Percentiles rank a stretch among this genome's conserved stretches.
phyloP scores from a whole-genome alignment of 2,113 vertebrate species.

The Aegotheles bennettii region DNA sequence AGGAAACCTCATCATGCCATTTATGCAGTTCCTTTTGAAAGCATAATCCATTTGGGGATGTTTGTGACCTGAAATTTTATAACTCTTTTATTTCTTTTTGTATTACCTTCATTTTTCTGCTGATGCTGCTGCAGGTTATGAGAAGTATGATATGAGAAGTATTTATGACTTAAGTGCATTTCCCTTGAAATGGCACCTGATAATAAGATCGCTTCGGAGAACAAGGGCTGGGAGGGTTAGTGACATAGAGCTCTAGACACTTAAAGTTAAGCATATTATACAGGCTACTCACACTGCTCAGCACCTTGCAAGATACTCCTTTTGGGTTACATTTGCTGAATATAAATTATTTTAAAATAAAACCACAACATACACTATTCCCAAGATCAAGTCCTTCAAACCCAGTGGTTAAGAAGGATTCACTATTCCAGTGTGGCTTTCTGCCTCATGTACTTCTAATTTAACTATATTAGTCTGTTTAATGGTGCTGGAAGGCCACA shows the following conservation, averaged over 20 bases:
- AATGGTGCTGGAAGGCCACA: slow-evolving; percentile 16
- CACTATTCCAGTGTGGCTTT: neutral
- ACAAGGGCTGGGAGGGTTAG: neutral
- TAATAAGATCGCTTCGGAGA: neutral
- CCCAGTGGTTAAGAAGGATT: neutral
- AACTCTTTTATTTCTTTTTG: neutral
- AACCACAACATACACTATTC: neutral
- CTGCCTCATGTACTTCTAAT: neutral
- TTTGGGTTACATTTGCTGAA: neutral
- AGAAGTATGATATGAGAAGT: neutral
- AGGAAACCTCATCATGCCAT: neutral
- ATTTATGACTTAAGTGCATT: neutral
- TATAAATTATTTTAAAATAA: neutral
- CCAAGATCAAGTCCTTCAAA: neutral
- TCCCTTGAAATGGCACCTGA: neutral
- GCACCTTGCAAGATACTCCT: neutral
- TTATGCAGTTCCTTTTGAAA: neutral
- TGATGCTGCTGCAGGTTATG: neutral
- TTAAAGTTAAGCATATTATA: neutral
- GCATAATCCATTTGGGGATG: neutral
- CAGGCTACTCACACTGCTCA: neutral
- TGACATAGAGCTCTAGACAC: neutral
- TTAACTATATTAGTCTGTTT: neutral
- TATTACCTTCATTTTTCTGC: neutral
- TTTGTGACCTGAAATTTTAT: neutral